Evolutionary conservation across 2,797 vertebrate species (phyloP), one percentile per base, ranked within the genome.

Genomic region (Acridotheres tristis): DNA sequence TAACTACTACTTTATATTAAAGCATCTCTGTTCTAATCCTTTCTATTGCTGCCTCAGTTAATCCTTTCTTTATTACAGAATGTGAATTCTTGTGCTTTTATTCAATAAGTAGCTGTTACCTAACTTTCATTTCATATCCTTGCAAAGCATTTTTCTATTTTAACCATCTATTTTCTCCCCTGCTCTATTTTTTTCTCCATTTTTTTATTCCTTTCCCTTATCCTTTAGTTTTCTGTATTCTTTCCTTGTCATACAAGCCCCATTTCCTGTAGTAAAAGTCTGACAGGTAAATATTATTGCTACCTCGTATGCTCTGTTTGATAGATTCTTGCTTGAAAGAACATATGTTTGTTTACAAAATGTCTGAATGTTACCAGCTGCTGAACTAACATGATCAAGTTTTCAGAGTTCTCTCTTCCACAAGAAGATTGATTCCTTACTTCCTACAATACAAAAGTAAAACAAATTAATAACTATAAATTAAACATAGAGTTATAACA

Each of bases 41-140:
- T 94, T 96, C 83, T 88, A 17, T 51, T 73, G 58, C 93, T 90
- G 55, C 85, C 88, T 94, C 88, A 80, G 3, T 96, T 95, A 30
- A 87, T 96, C 89, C 85, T 84, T 96, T 93, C 76, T 95, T 93
- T 89, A 94, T 94, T 96, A 90, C 40, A 94, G 68, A 93, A 83
- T 71, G 86, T 95, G 82, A 85, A 95, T 38, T 57, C 57, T 57
- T 90, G 84, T 43, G 53, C 91, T 95, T 88, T 58, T 71, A 43
- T 75, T 92, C 68, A 71, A 65, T 89, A 74, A 63, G 34, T 48
- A 78, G 75, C 54, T 13, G 61, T 72, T 85, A 71, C 61, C 48
- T 68, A 77, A 71, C 42, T 72, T 90, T 75, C 10, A 55, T 92
- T 91, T 90, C 45, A 57, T 76, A 78, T 80, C 42, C 51, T 42